phyloP scores from a whole-genome alignment of 1,140 invertebrate genomes.

The Camponotus pennsylvanicus region DNA sequence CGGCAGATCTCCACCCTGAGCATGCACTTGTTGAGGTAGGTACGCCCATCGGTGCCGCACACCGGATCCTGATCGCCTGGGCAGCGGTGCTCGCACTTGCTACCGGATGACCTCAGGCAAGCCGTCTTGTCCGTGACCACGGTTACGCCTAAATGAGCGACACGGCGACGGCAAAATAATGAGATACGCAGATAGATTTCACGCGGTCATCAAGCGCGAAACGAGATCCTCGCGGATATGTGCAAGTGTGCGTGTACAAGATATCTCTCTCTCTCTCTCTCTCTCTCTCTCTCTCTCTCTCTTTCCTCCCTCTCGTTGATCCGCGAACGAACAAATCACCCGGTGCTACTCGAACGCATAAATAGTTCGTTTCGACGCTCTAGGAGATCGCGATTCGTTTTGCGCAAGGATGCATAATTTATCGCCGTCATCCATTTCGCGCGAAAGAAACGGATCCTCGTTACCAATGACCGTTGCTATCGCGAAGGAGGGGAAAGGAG shows the following conservation, averaged over 20 bases:
- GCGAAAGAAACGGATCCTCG: slow-evolving; percentile 48
- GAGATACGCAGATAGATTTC: slow-evolving; percentile 44
- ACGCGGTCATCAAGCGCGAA: slow-evolving; percentile 48
- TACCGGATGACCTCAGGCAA: slow-evolving; percentile 91
- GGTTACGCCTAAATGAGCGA: slow-evolving; percentile 85
- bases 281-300: no score
- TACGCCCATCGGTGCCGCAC: slow-evolving; percentile 95
- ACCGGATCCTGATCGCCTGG: slow-evolving; percentile 94
- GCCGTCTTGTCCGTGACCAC: slow-evolving; percentile 88
- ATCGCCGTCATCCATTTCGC: slow-evolving; percentile 41
- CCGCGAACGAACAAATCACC: slow-evolving; percentile 10
- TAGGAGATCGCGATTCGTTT: slow-evolving; percentile 53
- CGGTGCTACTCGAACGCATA: neutral
- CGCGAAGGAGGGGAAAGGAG: neutral
- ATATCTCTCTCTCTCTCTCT: no score
- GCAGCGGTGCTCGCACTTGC: slow-evolving; percentile 92
- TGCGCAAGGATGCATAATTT: slow-evolving; percentile 5
- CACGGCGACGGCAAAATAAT: slow-evolving; percentile 42
- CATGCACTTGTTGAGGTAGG: slow-evolving; percentile 96
- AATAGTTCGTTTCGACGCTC: slow-evolving; percentile 46
- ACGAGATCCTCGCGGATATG: slow-evolving; percentile 20
- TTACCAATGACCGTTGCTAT: slow-evolving; percentile 28
- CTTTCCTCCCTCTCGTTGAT: neutral
- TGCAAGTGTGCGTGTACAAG: no score
- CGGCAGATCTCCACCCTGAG: slow-evolving; percentile 94